phyloP scores from a whole-genome alignment of 2,797 vertebrate species.

The Eulemur mongoz region DNA sequence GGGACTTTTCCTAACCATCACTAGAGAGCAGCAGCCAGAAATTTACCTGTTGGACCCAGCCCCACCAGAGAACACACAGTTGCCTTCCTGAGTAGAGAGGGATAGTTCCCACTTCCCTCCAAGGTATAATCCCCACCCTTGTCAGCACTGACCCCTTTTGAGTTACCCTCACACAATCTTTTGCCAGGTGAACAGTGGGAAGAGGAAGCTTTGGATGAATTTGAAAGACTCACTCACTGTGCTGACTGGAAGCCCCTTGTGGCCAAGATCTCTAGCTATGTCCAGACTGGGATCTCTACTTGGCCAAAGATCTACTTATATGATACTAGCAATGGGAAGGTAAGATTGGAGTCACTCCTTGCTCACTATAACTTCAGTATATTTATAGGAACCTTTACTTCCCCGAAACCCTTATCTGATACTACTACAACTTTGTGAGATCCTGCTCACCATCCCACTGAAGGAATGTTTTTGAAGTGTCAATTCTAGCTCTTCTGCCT shows the following conservation, averaged over 20 bases:
- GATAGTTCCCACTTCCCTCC: neutral
- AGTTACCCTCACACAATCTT: neutral
- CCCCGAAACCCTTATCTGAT: slow-evolving; percentile 8
- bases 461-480: neutral
- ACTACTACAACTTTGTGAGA: neutral
- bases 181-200: slow-evolving; percentile 89
- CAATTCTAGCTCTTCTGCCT: neutral
- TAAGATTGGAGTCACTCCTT: slow-evolving; percentile 53
- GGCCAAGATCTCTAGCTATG: slow-evolving; percentile 93
- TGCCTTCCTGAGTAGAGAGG: neutral
- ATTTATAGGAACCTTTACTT: neutral
- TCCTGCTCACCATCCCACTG: neutral
- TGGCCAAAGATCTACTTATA: slow-evolving; percentile 91
- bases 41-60: neutral
- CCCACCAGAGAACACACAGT: neutral
- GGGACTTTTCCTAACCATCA: neutral
- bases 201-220: slow-evolving; percentile 89
- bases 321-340: slow-evolving; percentile 84
- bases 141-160: neutral
- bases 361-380: neutral
- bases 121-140: neutral
- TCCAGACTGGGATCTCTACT: slow-evolving; percentile 86
- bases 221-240: slow-evolving; percentile 90
- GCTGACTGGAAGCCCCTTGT: slow-evolving; percentile 91
- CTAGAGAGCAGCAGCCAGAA: neutral